These are phyloP conservation scores for Psittacula derbiana DNA, from an alignment of 2,797 vertebrate species.

Conservation along the genomic window DNA sequence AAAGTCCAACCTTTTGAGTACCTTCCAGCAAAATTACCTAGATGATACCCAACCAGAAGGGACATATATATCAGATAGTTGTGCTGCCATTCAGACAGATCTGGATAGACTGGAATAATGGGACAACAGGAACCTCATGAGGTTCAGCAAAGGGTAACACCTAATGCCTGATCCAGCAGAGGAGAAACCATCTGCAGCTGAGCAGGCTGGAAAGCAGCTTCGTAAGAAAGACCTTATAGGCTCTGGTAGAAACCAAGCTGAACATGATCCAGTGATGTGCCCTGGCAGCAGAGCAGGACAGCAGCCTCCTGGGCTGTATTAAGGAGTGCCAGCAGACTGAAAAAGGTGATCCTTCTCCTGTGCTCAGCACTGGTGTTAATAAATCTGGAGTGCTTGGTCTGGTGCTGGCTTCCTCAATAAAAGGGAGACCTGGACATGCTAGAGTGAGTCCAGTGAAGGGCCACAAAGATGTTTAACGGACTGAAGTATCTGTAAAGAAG, in stretches of 20 bases:
- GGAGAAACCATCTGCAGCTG: neutral
- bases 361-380: neutral
- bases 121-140: neutral
- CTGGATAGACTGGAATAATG: neutral
- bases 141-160: neutral
- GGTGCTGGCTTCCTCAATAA: neutral
- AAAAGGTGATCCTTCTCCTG: neutral
- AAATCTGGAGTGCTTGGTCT: neutral
- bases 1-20: neutral
- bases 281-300: neutral
- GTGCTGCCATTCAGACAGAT: neutral
- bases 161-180: neutral
- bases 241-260: neutral
- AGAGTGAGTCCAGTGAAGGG: neutral
- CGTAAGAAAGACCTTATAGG: neutral
- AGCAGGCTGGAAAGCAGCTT: neutral
- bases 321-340: neutral
- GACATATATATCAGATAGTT: neutral
- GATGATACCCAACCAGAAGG: neutral
- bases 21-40: neutral
- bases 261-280: rapidly evolving
- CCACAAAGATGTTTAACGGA: neutral
- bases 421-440: neutral
- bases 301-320: neutral
- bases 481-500: neutral